Conservation (phyloP, 2,888 invertebrate species). For the Stenotaenia linearis region DNA sequence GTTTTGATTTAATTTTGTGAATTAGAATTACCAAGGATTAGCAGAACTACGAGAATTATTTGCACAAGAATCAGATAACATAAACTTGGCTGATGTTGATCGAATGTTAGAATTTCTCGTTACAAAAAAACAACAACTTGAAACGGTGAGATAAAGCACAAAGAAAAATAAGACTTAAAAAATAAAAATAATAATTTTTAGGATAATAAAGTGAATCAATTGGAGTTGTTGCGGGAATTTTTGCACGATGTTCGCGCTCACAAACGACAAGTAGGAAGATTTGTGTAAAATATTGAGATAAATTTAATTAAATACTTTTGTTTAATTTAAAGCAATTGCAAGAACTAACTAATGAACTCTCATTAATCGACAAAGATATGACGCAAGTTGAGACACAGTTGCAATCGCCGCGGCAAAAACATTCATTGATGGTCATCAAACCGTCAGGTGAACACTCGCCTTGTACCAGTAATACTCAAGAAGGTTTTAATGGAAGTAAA, state of each 20-base stretch:
- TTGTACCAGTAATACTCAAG: constrained; percentile 39
- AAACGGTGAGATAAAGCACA: constrained; percentile 58
- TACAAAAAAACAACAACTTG: constrained; percentile 69
- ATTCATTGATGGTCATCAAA: not conserved
- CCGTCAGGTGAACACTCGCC: not conserved
- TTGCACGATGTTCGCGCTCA: constrained; percentile 67
- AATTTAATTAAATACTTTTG: not conserved
- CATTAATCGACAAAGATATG: constrained; percentile 45
- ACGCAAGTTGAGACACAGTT: constrained; percentile 43
- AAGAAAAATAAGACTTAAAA: not conserved
- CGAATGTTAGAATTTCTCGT: constrained; percentile 72
- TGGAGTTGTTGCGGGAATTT: constrained; percentile 76
- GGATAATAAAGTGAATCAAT: constrained; percentile 63
- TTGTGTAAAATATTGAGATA: not conserved
- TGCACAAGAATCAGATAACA: constrained; percentile 41
- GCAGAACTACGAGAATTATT: constrained; percentile 40
- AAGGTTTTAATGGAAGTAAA: constrained; percentile 47
- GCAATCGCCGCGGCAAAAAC: not conserved
- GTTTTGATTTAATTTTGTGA: not conserved
- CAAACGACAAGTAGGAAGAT: constrained; percentile 56
- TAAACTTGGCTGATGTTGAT: constrained; percentile 73
- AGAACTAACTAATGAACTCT: constrained; percentile 44
- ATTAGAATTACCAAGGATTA: constrained; percentile 36
- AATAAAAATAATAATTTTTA: constrained; percentile 36
- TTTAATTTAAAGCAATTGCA: constrained; percentile 43